Base-by-base conservation (phyloP, 2,888 invertebrate species). In the Epinotia nisella region DNA sequence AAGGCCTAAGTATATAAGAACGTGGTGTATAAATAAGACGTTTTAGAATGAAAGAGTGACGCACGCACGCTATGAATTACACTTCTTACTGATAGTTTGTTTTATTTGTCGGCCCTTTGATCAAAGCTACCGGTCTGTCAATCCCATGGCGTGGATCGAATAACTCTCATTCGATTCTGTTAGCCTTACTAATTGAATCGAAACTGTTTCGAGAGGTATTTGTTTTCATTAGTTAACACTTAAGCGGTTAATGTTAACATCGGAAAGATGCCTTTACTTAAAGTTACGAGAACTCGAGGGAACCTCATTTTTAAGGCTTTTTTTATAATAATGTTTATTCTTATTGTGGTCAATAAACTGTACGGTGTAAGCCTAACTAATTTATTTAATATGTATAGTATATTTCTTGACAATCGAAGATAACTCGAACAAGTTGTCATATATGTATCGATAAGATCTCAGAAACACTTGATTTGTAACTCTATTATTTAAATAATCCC, bases 161-260 rank as follows among this genome's bases (percentile, higher is more conserved):
- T 89, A 82, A 78, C 83, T 84, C 78, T 82, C 82, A 82, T 86
- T 84, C 80, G 84, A 82, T 81, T 81, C 78, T 80, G 84, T 87
- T 81, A 79, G 78, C 81, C 82, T 78, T 81, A 83, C 86, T 87
- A 89, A 89, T 89, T 88, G 85, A 85, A 85, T 81, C 81, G 82
- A 82, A 85, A 82, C 82, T 84, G 83, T 83, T 82, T 80, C 75
- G 78, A 79, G 78, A 77, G 82, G 83, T 82, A 87, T 88, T 88
- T 82, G 84, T 85, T 87, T 84, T 86, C 84, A 86, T 89, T 85
- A 84, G 84, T 82, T 80, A 77, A 80, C 82, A 81, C 81, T 77
- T 78, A 76, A 76, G 65, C 75, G 70, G 60, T 61, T 70, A 69
- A 69, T 55, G 71, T 72, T 67, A 55, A 67, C 60, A 41, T 41